A percentile compares a stretch with the other conserved stretches of the same genome.
These are phyloP conservation scores for Empis livida DNA, from an alignment of 2,888 invertebrate species.

Conservation along the genomic window DNA sequence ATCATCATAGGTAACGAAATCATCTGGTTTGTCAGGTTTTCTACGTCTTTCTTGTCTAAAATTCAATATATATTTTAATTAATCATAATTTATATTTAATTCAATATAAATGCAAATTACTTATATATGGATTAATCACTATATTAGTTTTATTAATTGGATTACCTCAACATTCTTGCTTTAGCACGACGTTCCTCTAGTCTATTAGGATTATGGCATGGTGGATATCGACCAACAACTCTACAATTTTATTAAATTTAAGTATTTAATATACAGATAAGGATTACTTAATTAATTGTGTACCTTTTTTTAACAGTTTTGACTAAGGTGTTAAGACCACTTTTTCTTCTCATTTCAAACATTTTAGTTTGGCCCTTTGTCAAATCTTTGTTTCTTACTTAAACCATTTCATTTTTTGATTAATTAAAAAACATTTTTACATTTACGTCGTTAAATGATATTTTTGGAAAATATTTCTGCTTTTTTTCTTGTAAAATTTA, in stretches of 20 bases:
- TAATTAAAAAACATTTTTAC: no score
- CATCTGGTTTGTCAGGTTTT: constrained; percentile 78
- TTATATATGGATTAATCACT: no score
- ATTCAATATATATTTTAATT: not conserved
- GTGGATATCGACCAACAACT: constrained; percentile 60
- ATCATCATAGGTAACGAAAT: constrained; percentile 80
- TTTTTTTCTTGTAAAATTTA: no score
- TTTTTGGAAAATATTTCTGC: no score
- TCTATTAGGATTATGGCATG: constrained; percentile 59
- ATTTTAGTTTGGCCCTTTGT: no score
- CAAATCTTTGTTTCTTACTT: no score
- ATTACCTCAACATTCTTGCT: constrained; percentile 30
- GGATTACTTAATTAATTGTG: not conserved
- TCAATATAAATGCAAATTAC: no score
- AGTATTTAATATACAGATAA: not conserved
- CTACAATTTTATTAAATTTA: no score
- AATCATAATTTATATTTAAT: not conserved
- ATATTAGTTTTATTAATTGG: no score
- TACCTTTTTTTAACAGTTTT: constrained; percentile 49
- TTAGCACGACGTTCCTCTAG: constrained; percentile 61
- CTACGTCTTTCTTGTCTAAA: constrained; percentile 54
- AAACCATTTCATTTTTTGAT: no score
- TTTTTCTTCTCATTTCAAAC: no score
- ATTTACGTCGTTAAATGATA: no score
- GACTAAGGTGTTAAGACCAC: constrained; percentile 4